phyloP scores from a whole-genome alignment of 1,140 invertebrate genomes.

The Monochamus saltuarius region DNA sequence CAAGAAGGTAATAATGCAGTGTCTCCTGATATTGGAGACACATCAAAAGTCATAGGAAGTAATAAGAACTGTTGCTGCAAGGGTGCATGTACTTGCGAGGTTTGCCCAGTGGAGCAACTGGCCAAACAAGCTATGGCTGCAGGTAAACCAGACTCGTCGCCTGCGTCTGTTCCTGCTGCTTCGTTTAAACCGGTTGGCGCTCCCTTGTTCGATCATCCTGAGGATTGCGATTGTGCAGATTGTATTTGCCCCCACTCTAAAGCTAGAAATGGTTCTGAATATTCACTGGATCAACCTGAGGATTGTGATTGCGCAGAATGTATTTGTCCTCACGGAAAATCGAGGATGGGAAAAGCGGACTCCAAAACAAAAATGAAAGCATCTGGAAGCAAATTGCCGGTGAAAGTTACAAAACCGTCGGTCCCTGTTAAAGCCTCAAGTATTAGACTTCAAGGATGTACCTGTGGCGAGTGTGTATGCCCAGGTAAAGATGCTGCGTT shows the following conservation, averaged over 20 bases:
- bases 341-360: not conserved
- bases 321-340: not conserved
- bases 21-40: not conserved
- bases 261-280: not conserved
- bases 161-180: not conserved
- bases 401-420: not conserved
- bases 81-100: slow-evolving; percentile 18
- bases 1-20: not conserved
- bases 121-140: slow-evolving; percentile 4
- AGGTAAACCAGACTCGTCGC: not conserved
- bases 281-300: not conserved
- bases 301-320: not conserved
- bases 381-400: not conserved
- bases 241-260: slow-evolving; percentile 19
- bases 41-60: not conserved
- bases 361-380: not conserved
- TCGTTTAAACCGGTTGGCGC: not conserved
- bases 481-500: not conserved
- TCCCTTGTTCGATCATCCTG: slow-evolving; percentile 6
- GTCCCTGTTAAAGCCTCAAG: not conserved
- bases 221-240: slow-evolving; percentile 21
- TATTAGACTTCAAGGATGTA: not conserved
- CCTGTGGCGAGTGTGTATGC: slow-evolving; percentile 19
- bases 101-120: slow-evolving; percentile 14
- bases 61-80: slow-evolving; percentile 18